Evolutionary conservation across 2,888 invertebrate species (phyloP), one percentile per base, ranked within the genome.

Genomic region (Agrotis exclamationis): DNA sequence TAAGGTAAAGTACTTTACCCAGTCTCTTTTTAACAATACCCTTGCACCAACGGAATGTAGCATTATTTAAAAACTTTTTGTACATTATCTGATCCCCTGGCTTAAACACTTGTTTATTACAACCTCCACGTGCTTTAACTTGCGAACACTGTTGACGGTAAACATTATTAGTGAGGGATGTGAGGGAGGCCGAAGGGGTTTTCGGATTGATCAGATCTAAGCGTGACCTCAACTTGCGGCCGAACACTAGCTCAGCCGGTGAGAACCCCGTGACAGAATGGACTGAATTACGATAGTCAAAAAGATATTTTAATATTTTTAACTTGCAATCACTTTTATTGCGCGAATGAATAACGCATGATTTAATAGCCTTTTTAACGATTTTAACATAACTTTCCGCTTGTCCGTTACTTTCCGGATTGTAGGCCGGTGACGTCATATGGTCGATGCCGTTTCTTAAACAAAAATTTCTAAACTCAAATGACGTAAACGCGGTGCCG

Each of bases 301-400:
- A 24, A 24, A 24, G 24, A 24, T 24, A 24, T 24, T 24, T 24
- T 24, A 24, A 24, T 24, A 24, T 24, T 24, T 24, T 24, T 24
- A 56, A 33, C 18, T 33, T 56, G 28, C 56, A 33, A 28, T 54
- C 33, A n/a, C 33, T 56, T 56, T 33, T 54, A 54, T 54, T 54
- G 54, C 28, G 24, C 28, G 54, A 54, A 54, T 1, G 6, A 18
- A 28, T 28, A 28, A 54, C 54, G 7, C 54, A n/a, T 24, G 54
- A 54, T 20, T 54, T 54, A 18, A 54, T 54, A 6, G 28, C 54
- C 18, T 54, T 54, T 28, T 54, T 54, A 7, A 54, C 54, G 28
- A 54, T 54, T 28, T 56, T 56, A 6, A 56, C 56, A 48, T n/a
- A 48, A 48, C n/a, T 48, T n/a, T 48, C 48, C 48, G 48, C 48